A percentile compares a stretch with the other conserved stretches of the same genome.
Conservation (phyloP, 2,113 vertebrate species). For the Siniperca chuatsi region DNA sequence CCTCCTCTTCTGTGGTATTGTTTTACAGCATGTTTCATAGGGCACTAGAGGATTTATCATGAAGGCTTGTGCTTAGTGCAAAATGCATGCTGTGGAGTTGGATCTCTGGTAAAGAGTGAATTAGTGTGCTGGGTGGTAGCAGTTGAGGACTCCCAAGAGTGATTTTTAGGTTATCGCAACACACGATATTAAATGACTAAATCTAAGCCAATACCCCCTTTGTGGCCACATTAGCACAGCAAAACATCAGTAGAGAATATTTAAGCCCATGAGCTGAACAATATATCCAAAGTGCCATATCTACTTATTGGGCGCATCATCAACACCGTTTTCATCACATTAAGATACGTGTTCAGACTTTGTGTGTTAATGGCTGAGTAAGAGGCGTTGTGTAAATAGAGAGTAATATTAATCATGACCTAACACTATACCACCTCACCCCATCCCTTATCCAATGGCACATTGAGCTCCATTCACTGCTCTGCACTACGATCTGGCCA, state of each 20-base stretch:
- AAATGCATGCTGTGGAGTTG: slow-evolving; percentile 13
- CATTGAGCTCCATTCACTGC: background rate
- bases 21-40: slow-evolving; percentile 28
- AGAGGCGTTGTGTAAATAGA: slow-evolving; percentile 9
- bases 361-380: background rate
- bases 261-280: background rate
- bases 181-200: slow-evolving; percentile 19
- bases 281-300: slow-evolving; percentile 26
- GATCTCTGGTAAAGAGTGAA: slow-evolving; percentile 33
- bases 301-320: background rate
- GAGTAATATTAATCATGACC: background rate
- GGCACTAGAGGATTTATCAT: slow-evolving; percentile 48
- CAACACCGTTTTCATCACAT: background rate
- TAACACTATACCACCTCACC: background rate
- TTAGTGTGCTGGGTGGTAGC: slow-evolving; percentile 18
- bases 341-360: background rate
- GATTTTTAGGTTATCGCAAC: slow-evolving; percentile 27
- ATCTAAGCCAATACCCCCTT: background rate
- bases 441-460: background rate
- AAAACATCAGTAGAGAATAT: background rate
- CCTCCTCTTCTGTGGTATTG: slow-evolving; percentile 26
- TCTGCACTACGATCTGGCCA: background rate
- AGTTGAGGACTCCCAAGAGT: slow-evolving; percentile 25
- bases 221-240: background rate
- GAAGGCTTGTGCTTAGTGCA: slow-evolving; percentile 18